A percentile compares a stretch with the other conserved stretches of the same genome.
phyloP scores from a whole-genome alignment of 2,113 vertebrate genomes.

The Zosterops hypoxanthus region DNA sequence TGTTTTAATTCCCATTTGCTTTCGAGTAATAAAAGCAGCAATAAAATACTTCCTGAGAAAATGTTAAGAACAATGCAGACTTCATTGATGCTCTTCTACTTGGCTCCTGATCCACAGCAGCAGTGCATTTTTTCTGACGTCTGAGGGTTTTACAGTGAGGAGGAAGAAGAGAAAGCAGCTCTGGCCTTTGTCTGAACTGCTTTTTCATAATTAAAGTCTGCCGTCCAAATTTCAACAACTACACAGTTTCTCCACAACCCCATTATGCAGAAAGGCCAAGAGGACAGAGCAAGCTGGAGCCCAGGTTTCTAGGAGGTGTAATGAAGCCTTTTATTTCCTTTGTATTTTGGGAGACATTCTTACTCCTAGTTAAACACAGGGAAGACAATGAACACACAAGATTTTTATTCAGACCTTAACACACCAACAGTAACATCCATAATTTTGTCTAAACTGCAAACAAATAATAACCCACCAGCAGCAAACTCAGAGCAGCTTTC shows the following conservation, averaged over 20 bases:
- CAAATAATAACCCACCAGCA: neutral
- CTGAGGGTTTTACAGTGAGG: neutral
- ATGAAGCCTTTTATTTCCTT: neutral
- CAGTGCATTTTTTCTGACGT: neutral
- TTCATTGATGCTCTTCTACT: neutral
- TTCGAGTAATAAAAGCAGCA: constrained; percentile 13
- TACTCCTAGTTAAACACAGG: neutral
- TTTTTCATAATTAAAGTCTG: neutral
- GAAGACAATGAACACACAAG: neutral
- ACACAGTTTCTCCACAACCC: neutral
- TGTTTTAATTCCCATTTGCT: constrained; percentile 31
- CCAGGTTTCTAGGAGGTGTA: neutral
- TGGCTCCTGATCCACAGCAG: neutral
- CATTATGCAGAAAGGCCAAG: neutral
- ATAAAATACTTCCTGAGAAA: constrained; percentile 40
- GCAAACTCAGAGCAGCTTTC: neutral
- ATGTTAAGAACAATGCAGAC: neutral
- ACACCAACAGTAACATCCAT: neutral
- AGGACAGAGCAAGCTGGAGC: neutral
- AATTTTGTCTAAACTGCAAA: neutral
- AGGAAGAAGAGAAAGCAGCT: neutral
- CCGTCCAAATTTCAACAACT: neutral
- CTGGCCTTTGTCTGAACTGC: neutral
- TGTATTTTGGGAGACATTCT: neutral
- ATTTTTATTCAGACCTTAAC: neutral